Conservation (phyloP, 2,113 vertebrate species). For the Phrynocephalus versicolor region DNA sequence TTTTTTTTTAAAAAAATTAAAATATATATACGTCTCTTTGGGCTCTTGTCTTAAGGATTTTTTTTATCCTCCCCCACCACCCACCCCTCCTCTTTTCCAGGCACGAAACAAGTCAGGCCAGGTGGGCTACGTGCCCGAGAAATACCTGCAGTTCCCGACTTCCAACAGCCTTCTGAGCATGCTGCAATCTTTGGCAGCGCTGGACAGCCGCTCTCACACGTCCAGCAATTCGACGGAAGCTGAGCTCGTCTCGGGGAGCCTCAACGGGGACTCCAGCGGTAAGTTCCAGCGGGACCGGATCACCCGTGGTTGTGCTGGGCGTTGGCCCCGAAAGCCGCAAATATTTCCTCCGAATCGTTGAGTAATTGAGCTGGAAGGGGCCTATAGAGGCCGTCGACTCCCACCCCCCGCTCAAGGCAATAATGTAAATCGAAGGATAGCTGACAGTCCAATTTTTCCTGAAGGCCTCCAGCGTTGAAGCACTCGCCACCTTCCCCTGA, state of each 20-base stretch:
- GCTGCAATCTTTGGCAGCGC: slow-evolving; percentile 91
- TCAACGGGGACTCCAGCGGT: slow-evolving; percentile 94
- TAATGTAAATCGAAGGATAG: too few species aligned
- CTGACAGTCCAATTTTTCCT: too few species aligned
- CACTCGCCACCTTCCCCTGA: too few species aligned
- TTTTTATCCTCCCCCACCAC: slow-evolving; percentile 10
- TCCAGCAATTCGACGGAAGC: slow-evolving; percentile 94
- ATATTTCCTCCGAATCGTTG: not conserved
- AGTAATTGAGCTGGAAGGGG: not conserved
- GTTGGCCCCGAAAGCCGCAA: not conserved
- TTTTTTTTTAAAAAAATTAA: not conserved
- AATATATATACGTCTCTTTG: not conserved
- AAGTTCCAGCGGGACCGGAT: slow-evolving; percentile 32
- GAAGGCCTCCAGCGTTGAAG: too few species aligned
- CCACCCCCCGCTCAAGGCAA: too few species aligned
- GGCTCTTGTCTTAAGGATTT: not conserved
- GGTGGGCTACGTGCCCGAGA: slow-evolving; percentile 96
- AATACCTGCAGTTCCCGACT: slow-evolving; percentile 95
- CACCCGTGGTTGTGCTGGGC: not conserved
- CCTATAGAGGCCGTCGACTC: too few species aligned
- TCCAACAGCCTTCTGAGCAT: slow-evolving; percentile 97
- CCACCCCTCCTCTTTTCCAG: slow-evolving; percentile 60
- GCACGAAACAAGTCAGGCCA: slow-evolving; percentile 92
- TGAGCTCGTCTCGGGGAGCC: slow-evolving; percentile 86
- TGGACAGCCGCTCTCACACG: slow-evolving; percentile 92